Evolutionary conservation across 2,113 vertebrate species (phyloP).

Genomic region (Anser cygnoides): DNA sequence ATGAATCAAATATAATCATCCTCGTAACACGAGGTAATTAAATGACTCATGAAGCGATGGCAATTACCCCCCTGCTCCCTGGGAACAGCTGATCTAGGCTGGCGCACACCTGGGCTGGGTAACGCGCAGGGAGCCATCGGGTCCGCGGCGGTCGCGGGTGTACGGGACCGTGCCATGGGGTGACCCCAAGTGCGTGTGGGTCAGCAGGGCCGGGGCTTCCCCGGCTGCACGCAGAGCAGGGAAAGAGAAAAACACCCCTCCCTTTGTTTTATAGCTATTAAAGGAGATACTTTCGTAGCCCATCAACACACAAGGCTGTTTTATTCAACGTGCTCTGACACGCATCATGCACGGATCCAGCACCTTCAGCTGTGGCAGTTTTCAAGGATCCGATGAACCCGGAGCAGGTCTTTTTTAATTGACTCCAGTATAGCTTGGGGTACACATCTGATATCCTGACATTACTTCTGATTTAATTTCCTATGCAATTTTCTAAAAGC

Average conservation of each 20-base stretch:
- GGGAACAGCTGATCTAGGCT: background rate
- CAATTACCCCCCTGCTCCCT: background rate
- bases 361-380: background rate
- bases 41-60: background rate
- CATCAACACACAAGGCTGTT: background rate
- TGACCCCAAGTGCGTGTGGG: background rate
- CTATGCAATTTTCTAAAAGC: background rate
- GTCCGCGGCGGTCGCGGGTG: background rate
- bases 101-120: background rate
- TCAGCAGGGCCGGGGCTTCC: background rate
- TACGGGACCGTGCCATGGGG: background rate
- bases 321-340: background rate
- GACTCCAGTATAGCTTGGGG: background rate
- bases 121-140: fast-evolving
- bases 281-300: background rate
- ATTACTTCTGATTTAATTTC: background rate
- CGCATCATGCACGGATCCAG: fast-evolving
- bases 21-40: background rate
- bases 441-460: background rate
- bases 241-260: background rate
- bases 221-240: fast-evolving
- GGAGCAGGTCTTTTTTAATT: background rate
- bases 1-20: background rate
- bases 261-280: background rate
- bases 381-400: background rate